These are phyloP conservation scores for Pyralis farinalis DNA, from an alignment of 2,888 invertebrate species.

Conservation along the genomic window DNA sequence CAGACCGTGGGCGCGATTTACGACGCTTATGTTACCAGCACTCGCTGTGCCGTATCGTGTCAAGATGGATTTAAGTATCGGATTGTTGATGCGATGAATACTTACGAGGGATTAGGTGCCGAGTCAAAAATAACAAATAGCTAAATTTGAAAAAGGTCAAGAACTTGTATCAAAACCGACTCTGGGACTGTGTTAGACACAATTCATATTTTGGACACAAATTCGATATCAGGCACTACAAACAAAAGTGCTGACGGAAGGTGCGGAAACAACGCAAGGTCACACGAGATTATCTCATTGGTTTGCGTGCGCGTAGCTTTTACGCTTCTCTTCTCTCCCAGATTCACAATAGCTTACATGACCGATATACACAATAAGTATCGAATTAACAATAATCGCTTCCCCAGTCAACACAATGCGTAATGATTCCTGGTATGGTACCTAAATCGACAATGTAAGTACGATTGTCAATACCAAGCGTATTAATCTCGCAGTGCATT, in stretches of 20 bases:
- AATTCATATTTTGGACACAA: neutral
- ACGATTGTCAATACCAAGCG: constrained; percentile 45
- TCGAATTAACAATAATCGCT: constrained; percentile 26
- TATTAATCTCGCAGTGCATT: constrained; percentile 56
- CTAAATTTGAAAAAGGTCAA: constrained; percentile 10
- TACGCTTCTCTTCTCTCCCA: constrained; percentile 44
- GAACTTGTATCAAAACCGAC: neutral
- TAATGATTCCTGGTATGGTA: constrained; percentile 39
- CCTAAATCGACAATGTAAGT: constrained; percentile 47
- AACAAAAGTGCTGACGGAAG: constrained; percentile 27
- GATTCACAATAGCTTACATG: constrained; percentile 9
- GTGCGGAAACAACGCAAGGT: constrained; percentile 53
- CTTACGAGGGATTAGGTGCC: constrained; percentile 23
- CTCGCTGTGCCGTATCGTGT: constrained; percentile 35
- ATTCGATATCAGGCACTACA: constrained; percentile 7
- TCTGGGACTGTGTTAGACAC: neutral
- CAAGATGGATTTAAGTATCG: constrained; percentile 42
- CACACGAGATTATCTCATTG: constrained; percentile 55
- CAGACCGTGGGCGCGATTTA: constrained; percentile 72
- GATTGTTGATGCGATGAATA: constrained; percentile 30
- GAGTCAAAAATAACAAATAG: constrained; percentile 21
- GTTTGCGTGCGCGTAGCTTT: constrained; percentile 49
- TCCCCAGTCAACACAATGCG: constrained; percentile 31
- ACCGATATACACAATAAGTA: neutral
- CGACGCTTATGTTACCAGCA: constrained; percentile 44